Conservation (phyloP, 2,113 vertebrate species). For the Heteronetta atricapilla region DNA sequence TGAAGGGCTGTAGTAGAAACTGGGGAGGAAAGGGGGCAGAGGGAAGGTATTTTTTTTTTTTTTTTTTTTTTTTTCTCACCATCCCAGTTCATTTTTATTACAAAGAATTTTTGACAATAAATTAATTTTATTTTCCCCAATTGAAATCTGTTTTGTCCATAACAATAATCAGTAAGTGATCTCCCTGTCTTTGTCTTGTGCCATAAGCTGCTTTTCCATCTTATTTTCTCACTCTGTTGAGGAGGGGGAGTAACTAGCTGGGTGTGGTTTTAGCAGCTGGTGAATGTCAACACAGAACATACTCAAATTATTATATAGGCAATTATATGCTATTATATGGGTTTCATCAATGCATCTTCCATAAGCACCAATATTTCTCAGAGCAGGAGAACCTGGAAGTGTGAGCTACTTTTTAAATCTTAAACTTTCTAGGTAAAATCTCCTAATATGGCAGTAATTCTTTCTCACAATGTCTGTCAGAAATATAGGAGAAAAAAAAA, state of each 20-base stretch:
- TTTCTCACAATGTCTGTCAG: background rate
- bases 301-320: accelerated
- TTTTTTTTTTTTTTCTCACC: background rate
- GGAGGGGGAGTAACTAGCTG: accelerated
- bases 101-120: no score
- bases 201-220: accelerated
- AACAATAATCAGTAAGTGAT: background rate
- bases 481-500: background rate
- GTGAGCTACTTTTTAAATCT: background rate
- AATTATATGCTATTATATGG: background rate
- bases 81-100: background rate
- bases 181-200: accelerated
- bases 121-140: background rate
- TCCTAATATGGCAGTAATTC: background rate
- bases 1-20: background rate
- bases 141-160: background rate
- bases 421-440: background rate
- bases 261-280: background rate
- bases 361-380: background rate
- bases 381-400: background rate
- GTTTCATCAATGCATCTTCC: background rate
- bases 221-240: background rate
- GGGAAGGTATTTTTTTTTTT: background rate
- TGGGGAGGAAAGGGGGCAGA: background rate
- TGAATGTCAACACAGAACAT: background rate